Conservation (phyloP, 2,113 vertebrate genomes). For the Caloenas nicobarica region DNA sequence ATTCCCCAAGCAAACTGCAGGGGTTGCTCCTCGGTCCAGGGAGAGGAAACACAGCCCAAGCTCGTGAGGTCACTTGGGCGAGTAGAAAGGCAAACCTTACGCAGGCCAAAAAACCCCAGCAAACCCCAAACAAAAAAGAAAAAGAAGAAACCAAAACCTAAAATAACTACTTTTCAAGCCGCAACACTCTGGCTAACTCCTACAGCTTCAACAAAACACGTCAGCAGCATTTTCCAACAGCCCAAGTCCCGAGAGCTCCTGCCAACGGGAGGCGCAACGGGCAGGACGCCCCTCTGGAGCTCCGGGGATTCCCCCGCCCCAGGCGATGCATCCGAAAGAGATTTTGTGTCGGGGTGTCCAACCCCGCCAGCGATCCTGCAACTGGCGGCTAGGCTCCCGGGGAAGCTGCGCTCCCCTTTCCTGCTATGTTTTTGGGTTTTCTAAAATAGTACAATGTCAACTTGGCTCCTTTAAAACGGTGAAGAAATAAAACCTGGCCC, state of each 20-base stretch:
- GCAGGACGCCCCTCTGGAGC: neutral
- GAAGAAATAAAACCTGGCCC: neutral
- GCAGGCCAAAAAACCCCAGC: neutral
- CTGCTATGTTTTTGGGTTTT: neutral
- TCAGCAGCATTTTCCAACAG: neutral
- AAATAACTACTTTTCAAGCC: neutral
- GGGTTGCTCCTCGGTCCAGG: neutral
- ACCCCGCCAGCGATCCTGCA: neutral
- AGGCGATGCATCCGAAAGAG: neutral
- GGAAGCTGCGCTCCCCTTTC: neutral
- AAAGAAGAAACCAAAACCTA: neutral
- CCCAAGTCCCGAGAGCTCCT: neutral
- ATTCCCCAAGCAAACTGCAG: neutral
- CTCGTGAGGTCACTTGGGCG: neutral
- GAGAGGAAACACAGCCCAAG: neutral
- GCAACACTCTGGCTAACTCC: neutral
- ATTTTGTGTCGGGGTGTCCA: neutral
- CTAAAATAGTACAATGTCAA: rapidly evolving
- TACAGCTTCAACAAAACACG: neutral
- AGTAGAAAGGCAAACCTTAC: constrained; percentile 26
- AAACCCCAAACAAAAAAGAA: neutral
- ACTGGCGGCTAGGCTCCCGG: no score
- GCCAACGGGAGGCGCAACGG: rapidly evolving
- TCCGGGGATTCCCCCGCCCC: neutral
- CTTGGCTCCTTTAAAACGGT: neutral